Percentiles rank a stretch among this genome's conserved stretches.
These are phyloP conservation scores for Calameuta idolon DNA, from an alignment of 2,888 invertebrate genomes.

Conservation along the genomic window DNA sequence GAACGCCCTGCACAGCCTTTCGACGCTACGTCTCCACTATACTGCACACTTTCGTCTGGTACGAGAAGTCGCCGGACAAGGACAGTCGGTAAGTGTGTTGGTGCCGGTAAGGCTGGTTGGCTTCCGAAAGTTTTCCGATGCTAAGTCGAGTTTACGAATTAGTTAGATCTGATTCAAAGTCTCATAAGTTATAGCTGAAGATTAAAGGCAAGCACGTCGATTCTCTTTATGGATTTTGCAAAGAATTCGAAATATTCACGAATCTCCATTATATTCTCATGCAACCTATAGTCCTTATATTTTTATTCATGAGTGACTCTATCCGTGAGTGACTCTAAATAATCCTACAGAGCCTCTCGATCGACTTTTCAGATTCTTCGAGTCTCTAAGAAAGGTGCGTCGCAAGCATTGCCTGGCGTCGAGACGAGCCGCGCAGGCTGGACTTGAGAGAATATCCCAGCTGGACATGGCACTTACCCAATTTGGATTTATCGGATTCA, in stretches of 20 bases:
- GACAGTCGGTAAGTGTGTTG: conserved; percentile 37
- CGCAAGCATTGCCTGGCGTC: conserved; percentile 76
- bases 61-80: conserved; percentile 71
- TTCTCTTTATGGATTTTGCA: too few relatives aligned
- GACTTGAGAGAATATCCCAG: conserved; percentile 77
- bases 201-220: too few relatives aligned
- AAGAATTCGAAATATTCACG: too few relatives aligned
- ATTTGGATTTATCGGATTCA: conserved; percentile 87
- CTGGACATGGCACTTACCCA: conserved; percentile 88
- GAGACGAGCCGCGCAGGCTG: conserved; percentile 66
- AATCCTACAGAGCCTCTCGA: not conserved
- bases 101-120: too few relatives aligned
- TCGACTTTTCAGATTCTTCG: conserved; percentile 72
- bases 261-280: too few relatives aligned
- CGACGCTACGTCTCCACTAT: conserved; percentile 84
- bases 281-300: too few relatives aligned
- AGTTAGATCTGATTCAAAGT: too few relatives aligned
- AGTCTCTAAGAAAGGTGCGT: conserved; percentile 76
- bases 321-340: too few relatives aligned
- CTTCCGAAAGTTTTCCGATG: not conserved
- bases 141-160: not conserved
- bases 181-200: too few relatives aligned
- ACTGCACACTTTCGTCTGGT: conserved; percentile 84
- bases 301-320: too few relatives aligned
- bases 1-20: conserved; percentile 76